A percentile compares a stretch with the other conserved stretches of the same genome.
Conservation (phyloP, 2,797 vertebrate genomes). For the Eulemur rubriventer region DNA sequence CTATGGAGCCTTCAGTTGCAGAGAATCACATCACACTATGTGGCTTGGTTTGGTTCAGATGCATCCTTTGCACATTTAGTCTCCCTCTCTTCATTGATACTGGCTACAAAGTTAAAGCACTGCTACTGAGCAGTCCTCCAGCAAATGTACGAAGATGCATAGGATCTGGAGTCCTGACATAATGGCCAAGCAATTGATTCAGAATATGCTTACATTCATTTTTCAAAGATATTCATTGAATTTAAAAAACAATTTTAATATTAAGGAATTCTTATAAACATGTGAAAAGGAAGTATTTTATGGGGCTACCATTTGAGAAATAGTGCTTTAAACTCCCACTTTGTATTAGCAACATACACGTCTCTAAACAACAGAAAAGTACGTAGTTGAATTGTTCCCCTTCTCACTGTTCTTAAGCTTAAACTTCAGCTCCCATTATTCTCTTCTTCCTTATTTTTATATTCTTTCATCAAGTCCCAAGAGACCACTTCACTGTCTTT, state of each 20-base stretch:
- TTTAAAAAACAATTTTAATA: background rate
- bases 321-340: background rate
- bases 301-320: background rate
- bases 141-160: background rate
- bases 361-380: background rate
- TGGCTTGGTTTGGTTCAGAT: background rate
- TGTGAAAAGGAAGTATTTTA: background rate
- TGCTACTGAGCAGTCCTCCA: background rate
- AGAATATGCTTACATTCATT: background rate
- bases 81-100: background rate
- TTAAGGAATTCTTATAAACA: background rate
- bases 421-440: background rate
- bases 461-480: background rate
- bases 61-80: background rate
- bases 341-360: background rate
- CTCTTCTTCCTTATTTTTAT: background rate
- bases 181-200: background rate
- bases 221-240: background rate
- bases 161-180: background rate
- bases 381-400: background rate
- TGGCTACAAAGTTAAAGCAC: background rate
- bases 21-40: background rate
- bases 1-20: background rate
- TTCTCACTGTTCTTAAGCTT: background rate
- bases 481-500: background rate